These are phyloP conservation scores for Stegophylla sp. DNA, from an alignment of 2,888 invertebrate species.

Conservation along the genomic window DNA sequence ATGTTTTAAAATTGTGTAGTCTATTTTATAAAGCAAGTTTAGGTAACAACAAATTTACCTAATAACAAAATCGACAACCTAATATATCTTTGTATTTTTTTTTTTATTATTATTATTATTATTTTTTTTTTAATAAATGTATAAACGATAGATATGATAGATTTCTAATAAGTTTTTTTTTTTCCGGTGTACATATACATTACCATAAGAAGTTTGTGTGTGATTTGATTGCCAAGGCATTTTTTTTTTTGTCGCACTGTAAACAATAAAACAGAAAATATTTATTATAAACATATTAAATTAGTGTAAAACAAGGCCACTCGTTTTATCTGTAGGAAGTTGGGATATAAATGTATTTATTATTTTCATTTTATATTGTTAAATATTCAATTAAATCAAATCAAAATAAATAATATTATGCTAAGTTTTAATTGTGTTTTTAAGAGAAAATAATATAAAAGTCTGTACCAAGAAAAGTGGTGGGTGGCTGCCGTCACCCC, in stretches of 20 bases:
- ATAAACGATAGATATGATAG: slow-evolving; percentile 47
- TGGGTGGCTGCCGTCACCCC: too few species aligned
- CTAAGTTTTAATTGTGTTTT: too few species aligned
- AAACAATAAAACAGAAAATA: slow-evolving; percentile 31
- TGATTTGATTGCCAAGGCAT: slow-evolving; percentile 56
- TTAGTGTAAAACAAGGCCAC: not conserved
- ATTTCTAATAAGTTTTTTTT: slow-evolving; percentile 34
- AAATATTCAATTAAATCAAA: too few species aligned
- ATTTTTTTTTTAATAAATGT: slow-evolving; percentile 19
- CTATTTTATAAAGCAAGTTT: slow-evolving; percentile 29
- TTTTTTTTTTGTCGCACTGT: slow-evolving; percentile 34
- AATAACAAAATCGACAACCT: slow-evolving; percentile 37
- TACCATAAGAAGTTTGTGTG: slow-evolving; percentile 44
- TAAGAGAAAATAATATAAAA: too few species aligned
- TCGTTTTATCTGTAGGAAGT: not conserved
- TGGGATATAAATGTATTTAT: not conserved
- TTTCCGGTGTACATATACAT: slow-evolving; percentile 50
- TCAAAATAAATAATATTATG: too few species aligned
- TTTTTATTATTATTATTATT: too few species aligned
- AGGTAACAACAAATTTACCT: slow-evolving; percentile 54
- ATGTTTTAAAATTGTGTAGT: slow-evolving; percentile 33
- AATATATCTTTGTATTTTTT: slow-evolving; percentile 23
- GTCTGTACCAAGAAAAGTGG: too few species aligned
- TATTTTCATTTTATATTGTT: too few species aligned
- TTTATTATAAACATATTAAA: slow-evolving; percentile 2